These are phyloP conservation scores for Ramazzottius varieornatus DNA, from an alignment of 2,888 invertebrate genomes.

Conservation along the genomic window DNA sequence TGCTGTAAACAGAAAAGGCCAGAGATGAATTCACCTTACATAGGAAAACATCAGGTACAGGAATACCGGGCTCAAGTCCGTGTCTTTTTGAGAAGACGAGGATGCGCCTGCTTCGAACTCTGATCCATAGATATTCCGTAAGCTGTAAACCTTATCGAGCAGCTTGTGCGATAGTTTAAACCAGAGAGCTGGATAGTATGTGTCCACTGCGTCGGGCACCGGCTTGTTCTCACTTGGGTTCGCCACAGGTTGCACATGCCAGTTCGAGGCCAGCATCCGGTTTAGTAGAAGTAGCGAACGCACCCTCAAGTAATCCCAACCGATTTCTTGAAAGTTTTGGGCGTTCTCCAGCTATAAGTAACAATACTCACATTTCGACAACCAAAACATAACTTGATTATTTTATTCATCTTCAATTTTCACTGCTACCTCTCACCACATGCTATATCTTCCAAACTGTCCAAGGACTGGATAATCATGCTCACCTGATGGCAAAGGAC, in stretches of 20 bases:
- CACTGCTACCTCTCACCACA: too few species aligned
- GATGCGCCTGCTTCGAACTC: neutral
- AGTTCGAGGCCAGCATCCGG: neutral
- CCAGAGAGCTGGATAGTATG: neutral
- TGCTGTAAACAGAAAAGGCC: neutral
- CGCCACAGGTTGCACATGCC: neutral
- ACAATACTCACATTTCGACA: too few species aligned
- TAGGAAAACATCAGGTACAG: too few species aligned
- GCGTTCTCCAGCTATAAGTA: neutral
- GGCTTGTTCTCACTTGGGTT: neutral
- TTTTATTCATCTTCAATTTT: too few species aligned
- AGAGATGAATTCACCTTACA: too few species aligned
- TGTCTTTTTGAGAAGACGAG: neutral
- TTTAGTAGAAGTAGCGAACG: neutral
- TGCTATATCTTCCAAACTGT: too few species aligned
- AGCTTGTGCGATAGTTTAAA: neutral
- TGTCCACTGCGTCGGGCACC: neutral
- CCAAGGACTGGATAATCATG: neutral
- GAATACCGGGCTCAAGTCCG: neutral
- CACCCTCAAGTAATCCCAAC: neutral
- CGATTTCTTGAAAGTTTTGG: slow-evolving; percentile 2
- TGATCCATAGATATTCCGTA: neutral
- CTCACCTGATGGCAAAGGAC: slow-evolving; percentile 65
- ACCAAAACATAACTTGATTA: too few species aligned
- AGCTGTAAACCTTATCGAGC: neutral